Conservation (phyloP, 2,797 vertebrate genomes). For the Orientallactaga sibirica region DNA sequence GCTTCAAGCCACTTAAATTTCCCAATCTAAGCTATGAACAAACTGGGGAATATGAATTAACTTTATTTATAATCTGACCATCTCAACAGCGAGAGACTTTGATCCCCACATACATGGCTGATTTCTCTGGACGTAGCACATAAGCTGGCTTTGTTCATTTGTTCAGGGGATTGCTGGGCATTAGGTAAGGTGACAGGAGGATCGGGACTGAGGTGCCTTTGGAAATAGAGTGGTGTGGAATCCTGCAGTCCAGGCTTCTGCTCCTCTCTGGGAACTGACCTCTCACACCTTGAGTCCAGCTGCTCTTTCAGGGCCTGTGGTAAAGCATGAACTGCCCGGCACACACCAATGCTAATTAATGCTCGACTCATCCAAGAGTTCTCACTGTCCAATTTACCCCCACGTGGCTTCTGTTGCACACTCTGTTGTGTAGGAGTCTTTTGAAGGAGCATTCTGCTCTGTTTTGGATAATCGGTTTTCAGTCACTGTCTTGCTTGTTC, state of each 20-base stretch:
- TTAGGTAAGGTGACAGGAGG: neutral
- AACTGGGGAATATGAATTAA: neutral
- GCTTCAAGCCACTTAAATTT: slow-evolving; percentile 19
- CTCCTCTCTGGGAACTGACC: slow-evolving; percentile 4
- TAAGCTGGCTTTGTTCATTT: slow-evolving; percentile 40
- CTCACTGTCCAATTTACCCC: slow-evolving; percentile 69
- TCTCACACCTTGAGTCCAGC: neutral
- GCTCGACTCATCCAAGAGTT: slow-evolving; percentile 70
- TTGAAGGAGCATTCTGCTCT: slow-evolving; percentile 75
- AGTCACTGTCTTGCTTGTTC: slow-evolving; percentile 66
- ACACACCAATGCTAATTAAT: neutral
- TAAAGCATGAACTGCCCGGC: slow-evolving; percentile 36
- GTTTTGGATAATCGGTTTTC: slow-evolving; percentile 53
- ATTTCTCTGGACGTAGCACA: slow-evolving; percentile 16
- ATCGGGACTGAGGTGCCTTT: slow-evolving; percentile 41
- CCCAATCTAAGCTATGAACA: slow-evolving; percentile 26
- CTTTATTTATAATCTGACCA: slow-evolving; percentile 17
- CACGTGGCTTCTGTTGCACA: slow-evolving; percentile 66
- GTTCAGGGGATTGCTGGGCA: neutral
- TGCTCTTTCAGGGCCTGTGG: slow-evolving; percentile 37
- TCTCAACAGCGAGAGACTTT: neutral
- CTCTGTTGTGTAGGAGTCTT: slow-evolving; percentile 78
- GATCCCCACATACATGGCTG: neutral
- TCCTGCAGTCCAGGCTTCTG: neutral
- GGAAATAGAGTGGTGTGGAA: neutral